Conservation (phyloP, 2,888 invertebrate species). For the Eupithecia tripunctaria region DNA sequence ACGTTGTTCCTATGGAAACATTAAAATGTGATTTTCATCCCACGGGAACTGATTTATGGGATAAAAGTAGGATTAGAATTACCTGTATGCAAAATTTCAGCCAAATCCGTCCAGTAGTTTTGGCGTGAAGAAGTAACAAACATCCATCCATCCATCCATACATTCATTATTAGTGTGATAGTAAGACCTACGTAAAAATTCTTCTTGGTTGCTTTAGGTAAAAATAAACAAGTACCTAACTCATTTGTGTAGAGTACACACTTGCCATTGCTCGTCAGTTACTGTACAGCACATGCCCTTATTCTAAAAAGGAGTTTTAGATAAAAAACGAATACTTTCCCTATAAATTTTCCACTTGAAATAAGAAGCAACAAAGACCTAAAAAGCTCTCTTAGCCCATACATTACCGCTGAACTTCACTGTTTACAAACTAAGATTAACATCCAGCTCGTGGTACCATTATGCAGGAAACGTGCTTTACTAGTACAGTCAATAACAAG, state of each 20-base stretch:
- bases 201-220: neutral
- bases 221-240: too few relatives aligned
- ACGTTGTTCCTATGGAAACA: too few relatives aligned
- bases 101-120: too few relatives aligned
- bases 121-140: too few relatives aligned
- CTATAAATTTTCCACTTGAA: neutral
- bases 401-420: constrained; percentile 12
- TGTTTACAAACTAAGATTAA: constrained; percentile 30
- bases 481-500: neutral
- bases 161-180: too few relatives aligned
- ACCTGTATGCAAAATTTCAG: too few relatives aligned
- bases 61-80: too few relatives aligned
- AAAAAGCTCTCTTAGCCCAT: neutral
- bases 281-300: neutral
- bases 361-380: neutral
- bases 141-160: too few relatives aligned
- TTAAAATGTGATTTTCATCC: too few relatives aligned
- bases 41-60: too few relatives aligned
- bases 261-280: neutral
- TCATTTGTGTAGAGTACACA: too few relatives aligned
- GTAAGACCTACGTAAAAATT: neutral
- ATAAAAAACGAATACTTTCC: neutral
- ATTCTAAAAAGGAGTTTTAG: neutral
- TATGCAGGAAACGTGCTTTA: constrained; percentile 27
- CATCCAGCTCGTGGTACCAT: constrained; percentile 20